Conservation (phyloP, 2,888 invertebrate species). For the Polymixis flavicincta region DNA sequence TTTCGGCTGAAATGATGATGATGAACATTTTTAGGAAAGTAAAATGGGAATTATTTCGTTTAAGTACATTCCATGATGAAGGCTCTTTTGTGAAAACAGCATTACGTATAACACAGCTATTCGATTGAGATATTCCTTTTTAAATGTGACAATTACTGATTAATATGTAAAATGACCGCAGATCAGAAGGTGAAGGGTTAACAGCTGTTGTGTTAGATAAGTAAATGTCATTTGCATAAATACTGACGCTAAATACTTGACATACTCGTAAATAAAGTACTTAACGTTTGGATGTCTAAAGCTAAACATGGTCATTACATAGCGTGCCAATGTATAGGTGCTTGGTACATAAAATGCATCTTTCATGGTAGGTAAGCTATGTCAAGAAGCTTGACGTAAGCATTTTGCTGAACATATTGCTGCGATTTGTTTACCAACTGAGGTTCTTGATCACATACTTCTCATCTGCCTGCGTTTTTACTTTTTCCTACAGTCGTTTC, state of each 20-base stretch:
- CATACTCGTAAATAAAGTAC: conserved; percentile 10
- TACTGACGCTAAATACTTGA: conserved; percentile 7
- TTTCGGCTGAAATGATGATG: no score
- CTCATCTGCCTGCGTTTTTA: not conserved
- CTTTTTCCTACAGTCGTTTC: no score
- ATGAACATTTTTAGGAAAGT: not conserved
- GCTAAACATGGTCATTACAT: not conserved
- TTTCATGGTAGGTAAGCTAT: no score
- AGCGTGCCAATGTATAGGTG: not conserved
- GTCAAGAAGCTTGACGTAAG: no score
- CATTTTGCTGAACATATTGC: not conserved
- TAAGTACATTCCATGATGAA: not conserved
- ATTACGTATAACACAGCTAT: not conserved
- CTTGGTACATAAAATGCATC: not conserved
- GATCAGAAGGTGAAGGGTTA: conserved; percentile 41
- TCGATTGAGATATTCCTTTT: conserved; percentile 8
- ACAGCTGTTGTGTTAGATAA: conserved; percentile 8
- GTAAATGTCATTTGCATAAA: conserved; percentile 19
- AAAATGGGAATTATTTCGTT: not conserved
- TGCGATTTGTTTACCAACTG: not conserved
- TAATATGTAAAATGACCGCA: conserved; percentile 12
- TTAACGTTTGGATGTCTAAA: not conserved
- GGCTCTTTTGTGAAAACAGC: not conserved
- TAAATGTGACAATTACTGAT: conserved; percentile 24
- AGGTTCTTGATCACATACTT: not conserved